These are phyloP conservation scores for Glaucopsyche alexis DNA, from an alignment of 2,888 invertebrate species.

Conservation along the genomic window DNA sequence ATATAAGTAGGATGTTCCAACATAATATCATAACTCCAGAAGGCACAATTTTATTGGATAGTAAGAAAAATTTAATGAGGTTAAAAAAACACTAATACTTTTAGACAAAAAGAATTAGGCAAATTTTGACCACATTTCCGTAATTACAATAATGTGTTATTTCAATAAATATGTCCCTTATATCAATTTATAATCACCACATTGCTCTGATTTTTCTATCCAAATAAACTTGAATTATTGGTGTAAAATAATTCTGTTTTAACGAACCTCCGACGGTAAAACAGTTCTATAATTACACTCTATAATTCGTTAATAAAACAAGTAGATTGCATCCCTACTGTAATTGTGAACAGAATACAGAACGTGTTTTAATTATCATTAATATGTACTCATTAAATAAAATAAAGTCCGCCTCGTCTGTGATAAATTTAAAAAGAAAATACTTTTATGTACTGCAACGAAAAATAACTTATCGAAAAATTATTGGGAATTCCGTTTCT, in stretches of 20 bases:
- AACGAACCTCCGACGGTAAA: not conserved
- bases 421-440: not conserved
- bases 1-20: too few species aligned
- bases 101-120: too few species aligned
- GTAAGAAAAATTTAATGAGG: too few species aligned
- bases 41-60: too few species aligned
- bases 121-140: too few species aligned
- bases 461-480: not conserved
- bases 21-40: too few species aligned
- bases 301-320: conserved; percentile 24
- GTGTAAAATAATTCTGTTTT: conserved; percentile 9
- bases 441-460: not conserved
- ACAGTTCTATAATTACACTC: not conserved
- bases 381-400: conserved; percentile 19
- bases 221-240: not conserved
- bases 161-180: not conserved
- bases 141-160: too few species aligned
- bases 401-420: not conserved
- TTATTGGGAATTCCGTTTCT: not conserved
- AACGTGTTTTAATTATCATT: conserved; percentile 25
- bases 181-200: not conserved
- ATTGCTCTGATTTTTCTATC: not conserved
- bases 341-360: conserved; percentile 12
- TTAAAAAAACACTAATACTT: too few species aligned
- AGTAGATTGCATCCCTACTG: not conserved